A percentile compares a stretch with the other conserved stretches of the same genome.
phyloP scores from a whole-genome alignment of 2,888 invertebrate genomes.

The Notodonta dromedarius region DNA sequence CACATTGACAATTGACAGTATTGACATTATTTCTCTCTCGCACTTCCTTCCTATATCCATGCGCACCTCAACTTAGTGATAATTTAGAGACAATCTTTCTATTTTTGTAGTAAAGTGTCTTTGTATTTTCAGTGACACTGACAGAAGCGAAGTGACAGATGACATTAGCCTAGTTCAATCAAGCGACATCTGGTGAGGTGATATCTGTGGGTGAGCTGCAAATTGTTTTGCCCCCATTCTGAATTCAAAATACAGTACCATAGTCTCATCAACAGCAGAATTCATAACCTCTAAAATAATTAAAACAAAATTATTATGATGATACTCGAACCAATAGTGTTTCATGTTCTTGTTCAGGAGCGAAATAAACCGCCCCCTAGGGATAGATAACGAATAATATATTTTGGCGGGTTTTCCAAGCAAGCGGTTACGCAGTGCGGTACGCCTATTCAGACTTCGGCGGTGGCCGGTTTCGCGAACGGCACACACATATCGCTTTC shows the following conservation, averaged over 20 bases:
- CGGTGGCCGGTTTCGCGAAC: background rate
- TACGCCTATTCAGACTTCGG: conserved; percentile 13
- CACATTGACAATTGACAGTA: too few species aligned
- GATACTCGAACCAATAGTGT: conserved; percentile 59
- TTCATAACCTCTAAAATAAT: background rate
- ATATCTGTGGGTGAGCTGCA: too few species aligned
- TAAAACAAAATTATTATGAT: conserved; percentile 33
- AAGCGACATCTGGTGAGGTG: too few species aligned
- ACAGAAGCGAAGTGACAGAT: too few species aligned
- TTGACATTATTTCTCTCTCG: too few species aligned
- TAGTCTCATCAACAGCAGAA: conserved; percentile 19
- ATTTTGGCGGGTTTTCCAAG: conserved; percentile 70
- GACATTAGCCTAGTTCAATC: too few species aligned
- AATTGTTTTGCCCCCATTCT: background rate
- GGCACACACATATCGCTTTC: too few species aligned
- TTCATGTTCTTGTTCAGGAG: conserved; percentile 45
- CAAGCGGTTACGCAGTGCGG: conserved; percentile 48
- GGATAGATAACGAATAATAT: conserved; percentile 76
- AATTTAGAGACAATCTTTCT: too few species aligned
- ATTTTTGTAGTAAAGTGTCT: too few species aligned
- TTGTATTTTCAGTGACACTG: too few species aligned
- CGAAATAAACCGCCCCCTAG: conserved; percentile 59
- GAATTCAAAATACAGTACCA: background rate
- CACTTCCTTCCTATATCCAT: too few species aligned
- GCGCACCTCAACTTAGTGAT: too few species aligned